phyloP scores from a whole-genome alignment of 23 tunicate species.

The Trididemnum miniatum region DNA sequence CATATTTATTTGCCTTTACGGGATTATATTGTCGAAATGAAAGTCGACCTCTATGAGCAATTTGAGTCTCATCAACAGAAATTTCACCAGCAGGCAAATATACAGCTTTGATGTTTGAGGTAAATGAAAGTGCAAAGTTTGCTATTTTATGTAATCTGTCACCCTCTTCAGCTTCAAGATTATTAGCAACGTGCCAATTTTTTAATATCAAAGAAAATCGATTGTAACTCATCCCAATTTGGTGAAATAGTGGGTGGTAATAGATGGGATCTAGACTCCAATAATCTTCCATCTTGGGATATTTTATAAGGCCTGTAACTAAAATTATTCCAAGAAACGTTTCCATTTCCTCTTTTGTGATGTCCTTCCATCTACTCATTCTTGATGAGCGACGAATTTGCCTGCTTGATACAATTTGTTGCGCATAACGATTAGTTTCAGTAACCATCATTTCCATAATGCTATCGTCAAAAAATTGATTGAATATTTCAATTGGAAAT shows the following conservation, averaged over 20 bases:
- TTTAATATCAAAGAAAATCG: slow-evolving; percentile 14
- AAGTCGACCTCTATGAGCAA: slow-evolving; percentile 30
- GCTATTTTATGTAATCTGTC: slow-evolving; percentile 23
- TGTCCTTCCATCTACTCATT: slow-evolving; percentile 19
- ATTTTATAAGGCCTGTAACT: slow-evolving; percentile 26
- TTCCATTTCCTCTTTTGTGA: slow-evolving; percentile 26
- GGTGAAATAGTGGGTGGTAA: slow-evolving; percentile 24
- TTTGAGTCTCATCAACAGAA: slow-evolving; percentile 15
- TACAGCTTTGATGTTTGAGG: slow-evolving; percentile 7
- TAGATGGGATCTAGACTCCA: slow-evolving; percentile 17
- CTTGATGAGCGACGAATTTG: slow-evolving; percentile 25
- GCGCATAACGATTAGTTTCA: slow-evolving; percentile 24
- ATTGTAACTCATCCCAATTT: slow-evolving; percentile 30
- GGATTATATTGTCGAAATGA: slow-evolving; percentile 30
- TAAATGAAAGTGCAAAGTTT: slow-evolving; percentile 3
- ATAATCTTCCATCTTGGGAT: slow-evolving; percentile 25
- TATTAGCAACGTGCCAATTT: slow-evolving; percentile 32
- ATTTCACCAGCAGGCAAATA: slow-evolving; percentile 32
- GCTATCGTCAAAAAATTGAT: slow-evolving; percentile 25
- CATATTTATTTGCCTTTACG: slow-evolving; percentile 28
- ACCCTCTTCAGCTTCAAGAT: slow-evolving; percentile 27
- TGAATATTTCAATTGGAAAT: slow-evolving; percentile 29
- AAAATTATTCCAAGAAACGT: slow-evolving; percentile 24
- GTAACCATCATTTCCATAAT: slow-evolving; percentile 15
- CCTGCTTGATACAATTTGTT: slow-evolving; percentile 9